Evolutionary conservation across 92 coral and sea anemone genomes (phyloP).

Genomic region (Desmophyllum pertusum): DNA sequence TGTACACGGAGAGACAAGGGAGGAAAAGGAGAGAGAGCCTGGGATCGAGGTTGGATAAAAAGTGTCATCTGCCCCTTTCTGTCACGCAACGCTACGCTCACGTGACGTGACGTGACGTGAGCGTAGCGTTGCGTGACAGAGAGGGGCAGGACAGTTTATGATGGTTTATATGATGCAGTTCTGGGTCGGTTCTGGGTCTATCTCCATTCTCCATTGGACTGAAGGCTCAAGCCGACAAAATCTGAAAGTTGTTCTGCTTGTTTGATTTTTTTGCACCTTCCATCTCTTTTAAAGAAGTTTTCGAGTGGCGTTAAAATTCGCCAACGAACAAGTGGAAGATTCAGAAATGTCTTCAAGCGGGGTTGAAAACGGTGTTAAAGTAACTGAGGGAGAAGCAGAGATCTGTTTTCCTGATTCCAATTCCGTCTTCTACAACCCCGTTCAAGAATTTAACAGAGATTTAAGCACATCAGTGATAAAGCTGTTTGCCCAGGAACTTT

Average conservation of each 20-base stretch:
- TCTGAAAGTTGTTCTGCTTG: too few relatives aligned
- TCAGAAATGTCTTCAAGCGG: slow-evolving; percentile 22
- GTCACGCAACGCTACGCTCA: too few relatives aligned
- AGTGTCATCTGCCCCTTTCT: too few relatives aligned
- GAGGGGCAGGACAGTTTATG: neutral
- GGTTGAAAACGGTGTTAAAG: slow-evolving; percentile 28
- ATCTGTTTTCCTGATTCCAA: slow-evolving; percentile 82
- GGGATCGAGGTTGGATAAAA: too few relatives aligned
- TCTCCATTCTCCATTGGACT: neutral
- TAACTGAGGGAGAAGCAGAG: slow-evolving; percentile 95
- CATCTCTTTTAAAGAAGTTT: neutral
- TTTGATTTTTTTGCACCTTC: too few relatives aligned
- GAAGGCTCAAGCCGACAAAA: slow-evolving; percentile 12
- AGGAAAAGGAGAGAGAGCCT: too few relatives aligned
- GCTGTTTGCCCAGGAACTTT: slow-evolving; percentile 60
- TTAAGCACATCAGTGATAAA: slow-evolving; percentile 83
- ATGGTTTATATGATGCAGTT: neutral
- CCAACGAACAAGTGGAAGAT: neutral
- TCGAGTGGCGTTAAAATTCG: neutral
- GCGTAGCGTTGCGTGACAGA: too few relatives aligned
- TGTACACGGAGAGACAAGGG: too few relatives aligned
- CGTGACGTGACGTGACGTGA: too few relatives aligned
- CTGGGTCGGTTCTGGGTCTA: too few relatives aligned
- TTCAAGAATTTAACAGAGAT: slow-evolving; percentile 97
- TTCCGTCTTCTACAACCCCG: slow-evolving; percentile 95